Percentiles rank a stretch among this genome's conserved stretches.
Evolutionary conservation across 2,113 vertebrate genomes (phyloP).

Genomic region (Gadus macrocephalus): DNA sequence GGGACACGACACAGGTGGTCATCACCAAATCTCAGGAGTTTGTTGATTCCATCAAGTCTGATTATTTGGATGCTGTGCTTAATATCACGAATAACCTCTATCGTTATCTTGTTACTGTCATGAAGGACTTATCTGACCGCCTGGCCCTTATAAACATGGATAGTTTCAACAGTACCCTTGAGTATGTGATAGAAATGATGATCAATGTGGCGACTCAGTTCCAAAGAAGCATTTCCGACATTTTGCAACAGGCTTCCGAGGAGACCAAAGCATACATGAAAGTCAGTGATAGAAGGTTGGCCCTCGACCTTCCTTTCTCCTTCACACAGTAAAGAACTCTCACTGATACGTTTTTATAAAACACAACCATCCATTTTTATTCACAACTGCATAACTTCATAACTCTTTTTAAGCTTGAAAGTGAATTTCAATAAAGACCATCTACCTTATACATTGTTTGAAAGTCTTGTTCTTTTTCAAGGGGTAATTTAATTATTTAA

Average conservation of each 20-base stretch:
- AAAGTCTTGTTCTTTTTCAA: neutral
- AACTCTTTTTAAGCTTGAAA: neutral
- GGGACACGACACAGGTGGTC: conserved; percentile 52
- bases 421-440: conserved; percentile 54
- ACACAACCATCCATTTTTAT: conserved; percentile 52
- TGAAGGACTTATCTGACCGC: conserved; percentile 60
- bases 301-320: conserved; percentile 70
- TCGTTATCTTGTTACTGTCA: conserved; percentile 36
- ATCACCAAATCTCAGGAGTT: conserved; percentile 68
- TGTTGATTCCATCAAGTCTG: conserved; percentile 66
- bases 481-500: neutral
- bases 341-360: conserved; percentile 42
- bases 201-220: conserved; percentile 54
- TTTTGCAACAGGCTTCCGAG: conserved; percentile 64
- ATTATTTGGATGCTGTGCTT: conserved; percentile 69
- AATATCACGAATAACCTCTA: conserved; percentile 55
- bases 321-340: conserved; percentile 61
- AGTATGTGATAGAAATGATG: conserved; percentile 26
- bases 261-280: conserved; percentile 59
- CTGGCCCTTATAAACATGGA: conserved; percentile 49
- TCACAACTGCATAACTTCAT: neutral
- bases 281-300: conserved; percentile 72
- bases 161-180: neutral
- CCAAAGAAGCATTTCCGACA: conserved; percentile 48
- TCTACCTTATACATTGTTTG: conserved; percentile 8